Evolutionary conservation across 2,797 vertebrate species (phyloP).

Genomic region (Alcedo quadribrachys): DNA sequence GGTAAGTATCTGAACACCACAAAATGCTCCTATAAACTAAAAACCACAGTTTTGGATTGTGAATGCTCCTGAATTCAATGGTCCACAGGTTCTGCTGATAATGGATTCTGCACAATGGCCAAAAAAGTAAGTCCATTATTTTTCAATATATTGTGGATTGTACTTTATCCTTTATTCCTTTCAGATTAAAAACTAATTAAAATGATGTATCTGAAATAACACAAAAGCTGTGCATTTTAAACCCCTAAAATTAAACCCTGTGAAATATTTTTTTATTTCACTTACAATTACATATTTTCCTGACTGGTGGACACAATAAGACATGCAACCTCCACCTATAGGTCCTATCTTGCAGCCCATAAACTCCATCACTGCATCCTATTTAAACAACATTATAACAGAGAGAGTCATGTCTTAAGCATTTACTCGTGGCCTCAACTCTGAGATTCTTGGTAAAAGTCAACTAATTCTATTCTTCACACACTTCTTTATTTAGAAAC

Average conservation of each 20-base stretch:
- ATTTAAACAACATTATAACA: neutral
- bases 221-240: neutral
- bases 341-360: neutral
- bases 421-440: neutral
- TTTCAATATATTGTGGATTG: neutral
- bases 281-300: neutral
- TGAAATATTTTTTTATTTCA: neutral
- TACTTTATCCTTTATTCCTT: neutral
- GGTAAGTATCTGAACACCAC: neutral
- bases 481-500: neutral
- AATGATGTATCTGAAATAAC: neutral
- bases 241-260: neutral
- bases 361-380: fast-evolving
- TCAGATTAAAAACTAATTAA: neutral
- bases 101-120: neutral
- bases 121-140: neutral
- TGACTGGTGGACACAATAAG: neutral
- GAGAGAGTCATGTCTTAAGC: neutral
- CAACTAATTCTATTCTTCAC: neutral
- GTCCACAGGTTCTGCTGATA: neutral
- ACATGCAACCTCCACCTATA: fast-evolving
- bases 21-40: neutral
- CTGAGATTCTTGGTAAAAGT: neutral
- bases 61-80: neutral
- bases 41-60: neutral